phyloP scores from a whole-genome alignment of 2,113 vertebrate genomes.

The Enhydra lutris region DNA sequence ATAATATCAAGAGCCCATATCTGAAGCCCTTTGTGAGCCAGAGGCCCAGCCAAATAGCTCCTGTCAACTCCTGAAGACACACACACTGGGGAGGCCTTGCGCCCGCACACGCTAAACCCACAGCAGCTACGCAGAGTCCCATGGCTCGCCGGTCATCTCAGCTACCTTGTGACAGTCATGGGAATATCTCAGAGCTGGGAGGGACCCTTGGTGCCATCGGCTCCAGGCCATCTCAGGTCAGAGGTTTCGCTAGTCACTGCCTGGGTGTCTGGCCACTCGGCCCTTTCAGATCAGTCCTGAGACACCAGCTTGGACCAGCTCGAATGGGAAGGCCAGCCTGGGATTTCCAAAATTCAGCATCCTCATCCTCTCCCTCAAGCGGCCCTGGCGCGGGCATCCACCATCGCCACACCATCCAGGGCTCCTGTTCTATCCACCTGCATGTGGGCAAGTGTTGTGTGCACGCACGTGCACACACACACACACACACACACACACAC shows the following conservation, averaged over 20 bases:
- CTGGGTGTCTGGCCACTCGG: rapidly evolving
- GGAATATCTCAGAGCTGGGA: background rate
- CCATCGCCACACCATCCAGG: background rate
- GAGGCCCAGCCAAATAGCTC: background rate
- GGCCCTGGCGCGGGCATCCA: background rate
- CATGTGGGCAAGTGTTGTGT: background rate
- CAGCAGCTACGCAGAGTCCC: background rate
- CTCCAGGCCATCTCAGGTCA: background rate
- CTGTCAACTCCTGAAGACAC: background rate
- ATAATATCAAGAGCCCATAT: background rate
- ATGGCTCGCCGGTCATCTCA: background rate
- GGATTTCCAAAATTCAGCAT: background rate
- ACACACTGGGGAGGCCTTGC: background rate
- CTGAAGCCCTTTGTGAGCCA: background rate
- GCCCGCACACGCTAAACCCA: background rate
- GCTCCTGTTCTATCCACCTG: background rate
- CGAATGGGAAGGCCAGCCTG: background rate
- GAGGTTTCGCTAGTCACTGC: background rate
- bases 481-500: background rate
- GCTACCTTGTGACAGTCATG: background rate
- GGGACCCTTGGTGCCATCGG: background rate
- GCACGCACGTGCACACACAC: background rate
- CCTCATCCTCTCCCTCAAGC: background rate
- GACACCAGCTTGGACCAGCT: background rate
- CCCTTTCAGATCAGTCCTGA: background rate